Base-by-base conservation (phyloP, 2,797 vertebrate species). In the Crenichthys baileyi region DNA sequence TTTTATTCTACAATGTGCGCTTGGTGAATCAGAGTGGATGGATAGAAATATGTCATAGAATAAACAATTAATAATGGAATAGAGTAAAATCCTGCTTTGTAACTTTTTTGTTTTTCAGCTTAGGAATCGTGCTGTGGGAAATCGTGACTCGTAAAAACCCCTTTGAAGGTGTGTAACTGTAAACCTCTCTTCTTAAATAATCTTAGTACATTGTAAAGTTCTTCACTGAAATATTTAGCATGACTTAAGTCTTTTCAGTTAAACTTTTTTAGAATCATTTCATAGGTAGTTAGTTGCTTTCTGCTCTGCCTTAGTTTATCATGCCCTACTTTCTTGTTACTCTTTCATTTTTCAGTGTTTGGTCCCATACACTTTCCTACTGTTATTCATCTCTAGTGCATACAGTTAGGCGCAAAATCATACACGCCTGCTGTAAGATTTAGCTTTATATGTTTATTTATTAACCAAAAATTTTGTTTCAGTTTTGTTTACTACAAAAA, bases 111-210 rank as follows among this genome's bases (percentile, higher is more conserved):
- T 88, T 67, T 92, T 90, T 82, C 92, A 98, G 97, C 89, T 96
- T 98, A 8, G 97, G 97, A 24, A 95, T 98, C 4, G 96, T 98
- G 71, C 88, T 98, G 87, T 97, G 97, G 96, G 97, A 98, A 92
- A 94, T 98, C 0, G 91, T 90, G 16, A 97, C 96, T 13, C 93
- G 94, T 39, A 93, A 92, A 77, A 90, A 82, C 76, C 97, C 96
- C 0, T 97, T 96, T 90, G 86, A 96, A 93, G 97, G 97, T 97
- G 39, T 24, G 87, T 87, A 81, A 78, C 63, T 41, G n/a, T 44
- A 3, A 78, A 4, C 24, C 56, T 9, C 2, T 39, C 16, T 70
- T 58, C 29, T 36, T 20, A n/a, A 72, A 60, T 6, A 22, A 51
- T 44, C 39, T 26, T 24, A 0, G 7, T 15, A 2, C 20, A 60